Conservation (phyloP, 23 tunicate genomes). For the Styela plicata region DNA sequence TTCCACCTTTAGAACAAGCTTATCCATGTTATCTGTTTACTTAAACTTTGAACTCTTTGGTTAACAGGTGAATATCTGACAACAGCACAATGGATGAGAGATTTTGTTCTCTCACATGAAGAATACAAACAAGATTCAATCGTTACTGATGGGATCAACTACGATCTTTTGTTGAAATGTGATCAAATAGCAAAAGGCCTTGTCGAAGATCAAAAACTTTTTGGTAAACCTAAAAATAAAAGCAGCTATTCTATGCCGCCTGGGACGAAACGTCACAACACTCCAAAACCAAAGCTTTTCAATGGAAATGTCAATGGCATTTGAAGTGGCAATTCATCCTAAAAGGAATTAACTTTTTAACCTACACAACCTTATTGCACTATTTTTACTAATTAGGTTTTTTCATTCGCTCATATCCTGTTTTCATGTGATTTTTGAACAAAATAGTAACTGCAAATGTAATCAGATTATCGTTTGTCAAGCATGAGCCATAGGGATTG, state of each 20-base stretch:
- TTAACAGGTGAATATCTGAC: slow-evolving; percentile 94
- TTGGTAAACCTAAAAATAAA: slow-evolving; percentile 19
- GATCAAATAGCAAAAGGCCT: slow-evolving; percentile 71
- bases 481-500: too few species aligned
- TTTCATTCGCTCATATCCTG: not conserved
- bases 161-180: slow-evolving; percentile 70
- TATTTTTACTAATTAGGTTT: not conserved
- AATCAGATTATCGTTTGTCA: too few species aligned
- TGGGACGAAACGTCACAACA: slow-evolving; percentile 29
- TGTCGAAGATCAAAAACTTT: slow-evolving; percentile 24
- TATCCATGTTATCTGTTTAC: too few species aligned
- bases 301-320: slow-evolving; percentile 1
- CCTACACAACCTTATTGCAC: not conserved
- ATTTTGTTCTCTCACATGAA: slow-evolving; percentile 72
- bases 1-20: too few species aligned
- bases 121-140: slow-evolving; percentile 84
- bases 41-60: too few species aligned
- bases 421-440: not conserved
- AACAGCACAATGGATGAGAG: slow-evolving; percentile 93
- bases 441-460: too few species aligned
- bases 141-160: slow-evolving; percentile 63
- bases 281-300: not conserved
- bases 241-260: slow-evolving; percentile 31
- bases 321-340: not conserved
- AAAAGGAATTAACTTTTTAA: too few species aligned